phyloP scores from a whole-genome alignment of 1,140 invertebrate genomes.

The Chrysomallon squamiferum region DNA sequence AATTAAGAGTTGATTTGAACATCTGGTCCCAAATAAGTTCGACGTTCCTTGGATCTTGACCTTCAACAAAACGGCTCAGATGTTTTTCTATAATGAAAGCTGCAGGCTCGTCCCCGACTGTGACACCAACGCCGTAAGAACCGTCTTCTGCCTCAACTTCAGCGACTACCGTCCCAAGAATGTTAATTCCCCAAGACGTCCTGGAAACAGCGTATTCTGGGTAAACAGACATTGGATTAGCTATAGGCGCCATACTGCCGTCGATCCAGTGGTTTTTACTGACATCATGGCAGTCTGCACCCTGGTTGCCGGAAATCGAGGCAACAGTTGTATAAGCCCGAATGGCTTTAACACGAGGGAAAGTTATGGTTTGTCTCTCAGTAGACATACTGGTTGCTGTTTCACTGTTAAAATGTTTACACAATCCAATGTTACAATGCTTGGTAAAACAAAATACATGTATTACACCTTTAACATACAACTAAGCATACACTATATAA shows the following conservation, averaged over 20 bases:
- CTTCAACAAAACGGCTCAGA: constrained; percentile 56
- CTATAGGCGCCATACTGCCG: constrained; percentile 45
- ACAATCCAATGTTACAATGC: too few species aligned
- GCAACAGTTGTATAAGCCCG: constrained; percentile 40
- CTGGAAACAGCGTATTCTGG: constrained; percentile 43
- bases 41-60: constrained; percentile 54
- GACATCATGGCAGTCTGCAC: constrained; percentile 57
- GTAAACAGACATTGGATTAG: constrained; percentile 54
- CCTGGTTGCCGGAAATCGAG: constrained; percentile 31
- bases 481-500: too few species aligned
- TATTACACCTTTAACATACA: too few species aligned
- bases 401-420: too few species aligned
- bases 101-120: constrained; percentile 53
- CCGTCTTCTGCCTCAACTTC: constrained; percentile 56
- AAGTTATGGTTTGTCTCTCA: not conserved
- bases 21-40: constrained; percentile 59
- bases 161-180: constrained; percentile 50
- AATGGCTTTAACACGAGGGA: constrained; percentile 45
- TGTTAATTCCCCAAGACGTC: constrained; percentile 59
- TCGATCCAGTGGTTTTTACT: constrained; percentile 56
- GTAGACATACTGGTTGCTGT: too few species aligned
- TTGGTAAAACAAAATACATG: too few species aligned
- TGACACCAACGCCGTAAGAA: constrained; percentile 49
- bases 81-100: constrained; percentile 57
- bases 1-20: constrained; percentile 55